phyloP scores from a whole-genome alignment of 2,888 invertebrate species.

The Muschampia plurimacula region DNA sequence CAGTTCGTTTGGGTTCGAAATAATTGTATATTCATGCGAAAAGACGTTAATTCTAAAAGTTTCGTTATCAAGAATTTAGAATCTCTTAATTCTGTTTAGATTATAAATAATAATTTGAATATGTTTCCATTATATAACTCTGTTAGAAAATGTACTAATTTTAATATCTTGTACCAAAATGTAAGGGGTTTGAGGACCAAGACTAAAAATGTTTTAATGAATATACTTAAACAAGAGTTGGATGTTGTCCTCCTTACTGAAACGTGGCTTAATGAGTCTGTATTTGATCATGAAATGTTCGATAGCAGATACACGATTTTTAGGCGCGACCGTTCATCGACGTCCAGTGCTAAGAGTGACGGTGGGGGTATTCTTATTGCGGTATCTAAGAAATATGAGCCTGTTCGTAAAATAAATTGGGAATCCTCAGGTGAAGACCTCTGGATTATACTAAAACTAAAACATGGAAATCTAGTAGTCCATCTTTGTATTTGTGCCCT shows the following conservation, averaged over 20 bases:
- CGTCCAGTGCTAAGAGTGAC: neutral
- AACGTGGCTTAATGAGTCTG: slow-evolving; percentile 26
- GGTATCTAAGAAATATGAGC: slow-evolving; percentile 10
- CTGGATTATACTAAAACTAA: slow-evolving; percentile 1
- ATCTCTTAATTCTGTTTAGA: slow-evolving; percentile 9
- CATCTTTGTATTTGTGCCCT: slow-evolving; percentile 4
- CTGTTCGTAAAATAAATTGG: slow-evolving; percentile 16
- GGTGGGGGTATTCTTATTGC: slow-evolving; percentile 2
- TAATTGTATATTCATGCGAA: neutral
- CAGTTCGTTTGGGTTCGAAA: too few species aligned
- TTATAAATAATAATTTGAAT: too few species aligned
- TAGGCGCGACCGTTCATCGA: slow-evolving; percentile 21
- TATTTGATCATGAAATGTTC: slow-evolving; percentile 25
- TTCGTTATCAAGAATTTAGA: slow-evolving; percentile 17
- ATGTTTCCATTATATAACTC: too few species aligned
- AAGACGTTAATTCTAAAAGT: slow-evolving; percentile 29
- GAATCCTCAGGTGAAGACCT: slow-evolving; percentile 21
- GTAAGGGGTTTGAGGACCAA: slow-evolving; percentile 24
- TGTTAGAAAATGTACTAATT: slow-evolving; percentile 6
- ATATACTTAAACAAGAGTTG: neutral
- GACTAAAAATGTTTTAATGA: slow-evolving; percentile 5
- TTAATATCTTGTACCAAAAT: slow-evolving; percentile 25
- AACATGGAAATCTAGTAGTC: neutral
- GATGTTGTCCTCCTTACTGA: neutral
- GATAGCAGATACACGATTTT: slow-evolving; percentile 18